Evolutionary conservation across 2,113 vertebrate genomes (phyloP).

Genomic region (Maccullochella peelii): DNA sequence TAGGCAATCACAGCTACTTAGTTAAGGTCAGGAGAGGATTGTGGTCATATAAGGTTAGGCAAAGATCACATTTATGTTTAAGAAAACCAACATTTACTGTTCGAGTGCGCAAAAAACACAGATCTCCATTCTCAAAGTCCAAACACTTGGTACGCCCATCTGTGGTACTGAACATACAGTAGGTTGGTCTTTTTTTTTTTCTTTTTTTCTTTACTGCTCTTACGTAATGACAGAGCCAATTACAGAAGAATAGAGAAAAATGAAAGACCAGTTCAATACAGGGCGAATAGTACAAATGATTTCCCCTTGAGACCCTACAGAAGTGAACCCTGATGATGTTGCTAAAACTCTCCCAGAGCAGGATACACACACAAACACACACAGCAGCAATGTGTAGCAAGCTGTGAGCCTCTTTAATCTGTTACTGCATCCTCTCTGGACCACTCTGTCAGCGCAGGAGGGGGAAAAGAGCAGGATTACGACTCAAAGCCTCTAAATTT

Average conservation of each 20-base stretch:
- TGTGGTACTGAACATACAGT: neutral
- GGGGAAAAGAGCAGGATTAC: conserved; percentile 52
- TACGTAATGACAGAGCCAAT: neutral
- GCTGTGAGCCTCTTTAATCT: conserved; percentile 68
- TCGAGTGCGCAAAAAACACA: neutral
- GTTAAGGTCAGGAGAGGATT: neutral
- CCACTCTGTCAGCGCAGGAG: conserved; percentile 60
- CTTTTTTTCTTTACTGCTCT: neutral
- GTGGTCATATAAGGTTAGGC: neutral
- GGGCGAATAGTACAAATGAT: neutral
- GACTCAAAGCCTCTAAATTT: conserved; percentile 60
- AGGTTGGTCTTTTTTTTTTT: neutral
- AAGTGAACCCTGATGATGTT: conserved; percentile 21
- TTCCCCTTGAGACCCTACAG: conserved; percentile 10
- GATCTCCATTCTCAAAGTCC: neutral
- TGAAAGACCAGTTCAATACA: neutral
- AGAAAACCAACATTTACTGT: neutral
- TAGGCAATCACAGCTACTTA: neutral
- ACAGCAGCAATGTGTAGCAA: conserved; percentile 26
- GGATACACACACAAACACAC: conserved; percentile 18
- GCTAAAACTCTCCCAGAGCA: conserved; percentile 35
- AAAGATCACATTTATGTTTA: neutral
- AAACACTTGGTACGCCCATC: neutral
- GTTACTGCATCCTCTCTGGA: conserved; percentile 55
- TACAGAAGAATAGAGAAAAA: neutral